These are phyloP conservation scores for Zonitis immaculata DNA, from an alignment of 2,888 invertebrate species.

Conservation along the genomic window DNA sequence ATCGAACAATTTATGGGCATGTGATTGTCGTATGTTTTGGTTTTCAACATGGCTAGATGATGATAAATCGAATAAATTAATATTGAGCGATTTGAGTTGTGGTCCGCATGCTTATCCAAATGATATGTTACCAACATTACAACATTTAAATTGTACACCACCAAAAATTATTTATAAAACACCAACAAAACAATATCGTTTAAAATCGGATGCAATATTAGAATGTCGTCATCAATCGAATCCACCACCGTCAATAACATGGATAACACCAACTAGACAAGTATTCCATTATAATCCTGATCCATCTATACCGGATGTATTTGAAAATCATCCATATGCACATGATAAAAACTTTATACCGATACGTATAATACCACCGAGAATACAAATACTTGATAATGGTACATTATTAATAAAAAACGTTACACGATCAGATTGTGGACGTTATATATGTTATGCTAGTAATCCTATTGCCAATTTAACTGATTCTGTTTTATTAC, in stretches of 20 bases:
- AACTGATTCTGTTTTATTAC: conserved; percentile 66
- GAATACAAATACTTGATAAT: conserved; percentile 58
- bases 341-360: conserved; percentile 54
- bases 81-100: conserved; percentile 60
- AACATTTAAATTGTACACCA: conserved; percentile 66
- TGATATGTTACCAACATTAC: conserved; percentile 66
- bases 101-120: conserved; percentile 58
- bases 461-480: conserved; percentile 75
- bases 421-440: conserved; percentile 71
- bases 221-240: conserved; percentile 64
- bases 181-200: conserved; percentile 58
- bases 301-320: conserved; percentile 59
- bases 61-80: conserved; percentile 49
- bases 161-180: conserved; percentile 59
- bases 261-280: conserved; percentile 73
- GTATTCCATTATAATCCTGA: conserved; percentile 77
- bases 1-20: conserved; percentile 73
- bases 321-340: conserved; percentile 60
- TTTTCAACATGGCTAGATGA: conserved; percentile 41
- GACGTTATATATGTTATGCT: conserved; percentile 77
- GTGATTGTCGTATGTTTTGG: conserved; percentile 67
- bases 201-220: conserved; percentile 64
- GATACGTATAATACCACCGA: conserved; percentile 40
- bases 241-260: conserved; percentile 74
- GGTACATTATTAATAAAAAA: conserved; percentile 32